Percentiles rank a stretch among this genome's conserved stretches.
These are phyloP conservation scores for Micrasema minimum DNA, from an alignment of 1,140 invertebrate species.

Conservation along the genomic window DNA sequence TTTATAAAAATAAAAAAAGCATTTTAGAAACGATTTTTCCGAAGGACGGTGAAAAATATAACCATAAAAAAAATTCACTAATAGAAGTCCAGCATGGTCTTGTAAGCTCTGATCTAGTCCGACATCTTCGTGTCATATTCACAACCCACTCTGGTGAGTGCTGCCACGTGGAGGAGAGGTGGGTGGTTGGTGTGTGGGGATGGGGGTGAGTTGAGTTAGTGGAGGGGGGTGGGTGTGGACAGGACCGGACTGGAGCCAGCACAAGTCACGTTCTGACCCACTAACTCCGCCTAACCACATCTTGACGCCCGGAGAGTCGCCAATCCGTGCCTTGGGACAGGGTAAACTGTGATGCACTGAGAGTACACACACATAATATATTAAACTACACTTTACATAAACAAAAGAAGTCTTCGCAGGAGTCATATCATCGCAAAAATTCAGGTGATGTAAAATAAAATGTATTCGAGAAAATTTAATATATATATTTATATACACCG, in stretches of 20 bases:
- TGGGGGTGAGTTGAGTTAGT: not conserved
- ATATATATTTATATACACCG: too few species aligned
- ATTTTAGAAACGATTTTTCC: too few species aligned
- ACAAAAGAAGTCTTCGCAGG: too few species aligned
- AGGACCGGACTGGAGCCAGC: not conserved
- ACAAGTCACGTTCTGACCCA: conserved; percentile 35
- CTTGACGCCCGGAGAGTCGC: conserved; percentile 14
- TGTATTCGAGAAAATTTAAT: too few species aligned
- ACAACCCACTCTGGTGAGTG: not conserved
- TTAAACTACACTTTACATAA: too few species aligned
- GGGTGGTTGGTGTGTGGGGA: not conserved
- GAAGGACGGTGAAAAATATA: too few species aligned
- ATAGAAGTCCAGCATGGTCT: too few species aligned
- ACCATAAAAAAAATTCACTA: too few species aligned
- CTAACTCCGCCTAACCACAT: conserved; percentile 26
- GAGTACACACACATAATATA: too few species aligned
- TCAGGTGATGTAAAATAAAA: too few species aligned
- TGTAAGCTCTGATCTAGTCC: conserved; percentile 4
- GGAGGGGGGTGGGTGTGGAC: not conserved
- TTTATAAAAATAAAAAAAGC: too few species aligned
- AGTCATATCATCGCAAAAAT: too few species aligned
- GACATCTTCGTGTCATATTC: conserved; percentile 17
- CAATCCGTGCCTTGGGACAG: not conserved
- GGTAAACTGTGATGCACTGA: not conserved
- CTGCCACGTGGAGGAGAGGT: not conserved